Evolutionary conservation across 2,888 invertebrate species (phyloP).

Genomic region (Cylindroiulus punctatus): DNA sequence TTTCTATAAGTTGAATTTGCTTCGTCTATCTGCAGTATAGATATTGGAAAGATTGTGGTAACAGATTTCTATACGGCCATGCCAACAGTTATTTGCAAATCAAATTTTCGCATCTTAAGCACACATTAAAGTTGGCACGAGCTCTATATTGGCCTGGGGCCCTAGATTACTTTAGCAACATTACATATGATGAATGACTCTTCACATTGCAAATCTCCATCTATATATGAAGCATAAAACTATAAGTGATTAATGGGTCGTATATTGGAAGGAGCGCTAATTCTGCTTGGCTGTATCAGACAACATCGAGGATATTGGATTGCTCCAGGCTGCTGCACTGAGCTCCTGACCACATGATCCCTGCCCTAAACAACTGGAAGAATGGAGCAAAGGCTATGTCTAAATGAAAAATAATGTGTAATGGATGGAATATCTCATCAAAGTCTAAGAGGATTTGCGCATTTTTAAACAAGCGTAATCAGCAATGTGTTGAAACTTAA

Average conservation of each 20-base stretch:
- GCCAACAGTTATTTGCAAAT: slow-evolving; percentile 35
- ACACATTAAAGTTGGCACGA: slow-evolving; percentile 16
- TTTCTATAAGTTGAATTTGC: slow-evolving; percentile 12
- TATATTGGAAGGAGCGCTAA: slow-evolving; percentile 17
- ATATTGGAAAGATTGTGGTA: slow-evolving; percentile 23
- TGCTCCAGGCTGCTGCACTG: neutral
- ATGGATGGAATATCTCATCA: neutral
- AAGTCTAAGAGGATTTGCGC: neutral
- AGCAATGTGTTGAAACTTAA: neutral
- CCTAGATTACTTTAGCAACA: slow-evolving; percentile 35
- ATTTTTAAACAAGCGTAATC: neutral
- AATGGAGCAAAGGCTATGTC: neutral
- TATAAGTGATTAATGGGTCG: slow-evolving; percentile 39
- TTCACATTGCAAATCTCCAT: slow-evolving; percentile 35
- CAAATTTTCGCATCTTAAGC: slow-evolving; percentile 25
- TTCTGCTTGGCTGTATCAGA: neutral
- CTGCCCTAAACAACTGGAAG: neutral
- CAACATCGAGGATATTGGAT: slow-evolving; percentile 22
- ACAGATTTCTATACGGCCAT: slow-evolving; percentile 12
- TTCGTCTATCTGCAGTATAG: neutral
- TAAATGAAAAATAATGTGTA: neutral
- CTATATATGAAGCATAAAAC: slow-evolving; percentile 36
- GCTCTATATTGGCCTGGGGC: neutral
- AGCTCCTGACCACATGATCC: neutral
- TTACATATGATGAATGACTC: slow-evolving; percentile 39